Conservation (phyloP, 2,888 invertebrate genomes). For the Microchrysa polita region DNA sequence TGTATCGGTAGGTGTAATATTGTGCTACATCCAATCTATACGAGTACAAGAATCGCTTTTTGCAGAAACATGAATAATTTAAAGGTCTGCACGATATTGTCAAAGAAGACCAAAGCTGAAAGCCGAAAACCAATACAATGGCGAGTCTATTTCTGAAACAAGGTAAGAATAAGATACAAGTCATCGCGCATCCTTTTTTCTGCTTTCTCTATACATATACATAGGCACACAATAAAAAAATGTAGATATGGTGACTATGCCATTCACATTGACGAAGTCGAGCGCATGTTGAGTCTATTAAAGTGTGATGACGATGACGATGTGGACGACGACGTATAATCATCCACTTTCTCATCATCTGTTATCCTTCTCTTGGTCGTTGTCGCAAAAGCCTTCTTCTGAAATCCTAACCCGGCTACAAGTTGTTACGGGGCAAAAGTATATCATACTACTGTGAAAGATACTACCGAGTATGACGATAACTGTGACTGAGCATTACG, state of each 20-base stretch:
- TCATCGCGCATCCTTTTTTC: conserved; percentile 38
- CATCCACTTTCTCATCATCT: conserved; percentile 1
- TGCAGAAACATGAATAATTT: conserved; percentile 31
- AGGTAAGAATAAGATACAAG: conserved; percentile 33
- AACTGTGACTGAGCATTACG: not conserved
- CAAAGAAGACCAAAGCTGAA: conserved; percentile 33
- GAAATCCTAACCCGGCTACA: not conserved
- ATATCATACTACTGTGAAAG: not conserved
- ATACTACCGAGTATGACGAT: too few relatives aligned
- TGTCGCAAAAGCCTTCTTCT: not conserved
- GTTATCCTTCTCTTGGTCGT: not conserved
- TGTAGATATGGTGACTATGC: not conserved
- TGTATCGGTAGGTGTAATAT: too few relatives aligned
- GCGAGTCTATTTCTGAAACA: conserved; percentile 14
- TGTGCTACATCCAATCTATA: not conserved
- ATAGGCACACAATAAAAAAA: not conserved
- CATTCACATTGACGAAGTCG: not conserved
- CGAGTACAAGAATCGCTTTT: not conserved
- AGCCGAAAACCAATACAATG: conserved; percentile 36
- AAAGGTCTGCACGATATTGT: conserved; percentile 28
- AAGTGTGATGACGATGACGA: conserved; percentile 21
- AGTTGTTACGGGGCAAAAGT: not conserved
- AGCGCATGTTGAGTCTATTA: conserved; percentile 25
- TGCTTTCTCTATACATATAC: not conserved
- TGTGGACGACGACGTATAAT: too few relatives aligned